Evolutionary conservation across 1,140 invertebrate genomes (phyloP), one percentile per base, ranked within the genome.

Genomic region (Hydropsyche tenuis): DNA sequence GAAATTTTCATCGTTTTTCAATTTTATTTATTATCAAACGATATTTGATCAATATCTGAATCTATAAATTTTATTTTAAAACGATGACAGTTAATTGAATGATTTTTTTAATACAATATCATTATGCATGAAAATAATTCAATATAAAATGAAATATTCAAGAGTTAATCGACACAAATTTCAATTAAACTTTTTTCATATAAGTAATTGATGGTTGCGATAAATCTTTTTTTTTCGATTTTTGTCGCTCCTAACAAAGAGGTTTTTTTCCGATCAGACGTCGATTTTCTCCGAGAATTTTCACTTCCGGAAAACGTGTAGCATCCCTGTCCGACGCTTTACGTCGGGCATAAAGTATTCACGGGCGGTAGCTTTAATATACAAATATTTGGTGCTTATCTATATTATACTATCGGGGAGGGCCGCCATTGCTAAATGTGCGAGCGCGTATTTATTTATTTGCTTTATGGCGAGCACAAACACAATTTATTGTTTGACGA

Each of bases 401-500:
- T 77, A 72, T 46, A 76, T 70, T 70, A 76, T 77, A 75, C 56
- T 75, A 75, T 75, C 76, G 63, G 68, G 45, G 53, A 62, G 65
- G 51, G 43, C 66, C 71, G 72, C 71, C 73, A 70, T 69, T 66
- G 71, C 71, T 70, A 73, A 63, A 66, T 64, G 75, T 63, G 69
- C 63, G 70, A 74, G 65, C 56, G 56, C 64, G 69, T 77, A 77
- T 77, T 77, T 77, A 77, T 77, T 77, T 77, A 75, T 72, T 72
- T 72, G 69, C 71, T 66, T 77, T 74, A 74, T 71, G 71, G 75
- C 72, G 20, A 73, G 46, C 72, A 68, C 76, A 77, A 77, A 77
- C 76, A 77, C 71, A 77, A 77, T 77, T 77, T 77, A 77, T 77
- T 77, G 76, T 77, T 77, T 77, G 76, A 63, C 76, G 73, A 77